These are phyloP conservation scores for Platypus cylindrus DNA, from an alignment of 2,888 invertebrate genomes.

Conservation along the genomic window DNA sequence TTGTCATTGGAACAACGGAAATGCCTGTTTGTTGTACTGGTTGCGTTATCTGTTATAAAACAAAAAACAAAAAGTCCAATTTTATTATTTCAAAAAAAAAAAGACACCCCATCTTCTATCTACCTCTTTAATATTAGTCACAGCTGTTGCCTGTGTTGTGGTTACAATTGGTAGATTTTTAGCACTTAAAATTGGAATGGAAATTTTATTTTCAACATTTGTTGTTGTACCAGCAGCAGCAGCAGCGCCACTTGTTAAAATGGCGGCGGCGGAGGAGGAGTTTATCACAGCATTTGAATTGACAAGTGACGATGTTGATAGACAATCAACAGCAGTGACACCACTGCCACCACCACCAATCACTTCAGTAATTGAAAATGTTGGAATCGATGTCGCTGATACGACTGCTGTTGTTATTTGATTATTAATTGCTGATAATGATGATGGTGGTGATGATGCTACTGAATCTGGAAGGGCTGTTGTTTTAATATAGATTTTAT, in stretches of 20 bases:
- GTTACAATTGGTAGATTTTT: slow-evolving; percentile 20
- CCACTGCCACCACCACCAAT: slow-evolving; percentile 1
- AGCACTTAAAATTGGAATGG: slow-evolving; percentile 25
- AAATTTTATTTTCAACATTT: slow-evolving; percentile 20
- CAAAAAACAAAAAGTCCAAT: too few relatives aligned
- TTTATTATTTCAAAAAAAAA: too few relatives aligned
- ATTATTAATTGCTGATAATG: slow-evolving; percentile 2
- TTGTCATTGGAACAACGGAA: slow-evolving; percentile 29
- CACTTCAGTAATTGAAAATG: slow-evolving; percentile 1
- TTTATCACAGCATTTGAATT: slow-evolving; percentile 13
- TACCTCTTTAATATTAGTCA: slow-evolving; percentile 27
- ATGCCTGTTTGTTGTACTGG: slow-evolving; percentile 31
- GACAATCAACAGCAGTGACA: too few relatives aligned
- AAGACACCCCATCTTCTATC: too few relatives aligned
- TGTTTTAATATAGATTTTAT: slow-evolving; percentile 3
- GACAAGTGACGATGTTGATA: too few relatives aligned
- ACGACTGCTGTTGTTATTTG: slow-evolving; percentile 4
- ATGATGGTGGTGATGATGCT: too few relatives aligned
- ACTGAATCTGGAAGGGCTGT: too few relatives aligned
- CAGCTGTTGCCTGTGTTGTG: slow-evolving; percentile 15
- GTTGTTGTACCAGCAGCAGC: too few relatives aligned
- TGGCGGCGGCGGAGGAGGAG: slow-evolving; percentile 12
- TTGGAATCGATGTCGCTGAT: slow-evolving; percentile 1
- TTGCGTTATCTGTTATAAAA: slow-evolving; percentile 24
- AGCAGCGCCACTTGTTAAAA: too few relatives aligned